Percentiles rank a stretch among this genome's conserved stretches.
Conservation (phyloP, 2,797 vertebrate species). For the Macropus fuliginosus region DNA sequence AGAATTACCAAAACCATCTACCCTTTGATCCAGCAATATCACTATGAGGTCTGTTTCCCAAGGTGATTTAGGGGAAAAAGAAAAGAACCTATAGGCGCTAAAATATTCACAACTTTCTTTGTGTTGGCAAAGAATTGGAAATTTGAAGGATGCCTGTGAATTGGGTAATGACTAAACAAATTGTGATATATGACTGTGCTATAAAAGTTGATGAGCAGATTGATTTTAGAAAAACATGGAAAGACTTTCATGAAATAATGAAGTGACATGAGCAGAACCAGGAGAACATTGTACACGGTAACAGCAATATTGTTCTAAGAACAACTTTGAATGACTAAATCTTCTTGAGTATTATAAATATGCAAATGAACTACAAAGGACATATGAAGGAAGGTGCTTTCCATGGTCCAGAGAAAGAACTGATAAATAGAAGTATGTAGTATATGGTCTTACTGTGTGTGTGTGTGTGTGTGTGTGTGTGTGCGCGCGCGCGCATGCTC, state of each 20-base stretch:
- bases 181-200: not conserved
- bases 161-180: not conserved
- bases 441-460: too few species aligned
- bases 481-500: too few species aligned
- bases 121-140: not conserved
- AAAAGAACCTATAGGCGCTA: not conserved
- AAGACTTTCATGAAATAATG: not conserved
- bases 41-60: not conserved
- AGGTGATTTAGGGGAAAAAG: not conserved
- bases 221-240: not conserved
- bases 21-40: too few species aligned
- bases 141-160: not conserved
- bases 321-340: not conserved
- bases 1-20: not conserved
- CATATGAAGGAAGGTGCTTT: not conserved
- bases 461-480: too few species aligned
- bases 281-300: not conserved
- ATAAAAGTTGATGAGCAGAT: not conserved
- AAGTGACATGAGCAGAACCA: not conserved
- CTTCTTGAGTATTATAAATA: too few species aligned
- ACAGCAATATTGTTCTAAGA: not conserved
- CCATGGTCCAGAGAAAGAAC: too few species aligned
- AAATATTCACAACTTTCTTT: not conserved
- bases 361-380: too few species aligned
- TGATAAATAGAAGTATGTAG: too few species aligned